Conservation (phyloP, 2,113 vertebrate genomes). For the Thinocorus orbignyianus region DNA sequence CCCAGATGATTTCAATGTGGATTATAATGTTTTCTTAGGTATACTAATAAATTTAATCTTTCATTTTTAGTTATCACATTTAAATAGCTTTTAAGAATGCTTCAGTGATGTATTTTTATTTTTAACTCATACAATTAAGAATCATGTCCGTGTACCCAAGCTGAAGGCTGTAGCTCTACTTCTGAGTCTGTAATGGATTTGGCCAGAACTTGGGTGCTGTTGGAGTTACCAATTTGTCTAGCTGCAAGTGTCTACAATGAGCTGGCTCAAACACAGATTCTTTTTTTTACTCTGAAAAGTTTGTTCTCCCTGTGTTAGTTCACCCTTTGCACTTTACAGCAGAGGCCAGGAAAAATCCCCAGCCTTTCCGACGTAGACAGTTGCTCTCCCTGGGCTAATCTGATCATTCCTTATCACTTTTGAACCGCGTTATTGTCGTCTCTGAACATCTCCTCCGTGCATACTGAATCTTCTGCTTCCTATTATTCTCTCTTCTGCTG, state of each 20-base stretch:
- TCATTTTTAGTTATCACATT: conserved; percentile 18
- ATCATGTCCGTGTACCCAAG: not conserved
- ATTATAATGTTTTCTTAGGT: conserved; percentile 32
- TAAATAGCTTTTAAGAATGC: conserved; percentile 4
- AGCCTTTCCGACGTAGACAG: not conserved
- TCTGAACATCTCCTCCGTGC: not conserved
- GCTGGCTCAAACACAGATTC: not conserved
- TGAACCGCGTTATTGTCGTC: not conserved
- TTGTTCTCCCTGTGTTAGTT: not conserved
- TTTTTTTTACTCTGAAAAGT: not conserved
- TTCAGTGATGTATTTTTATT: not conserved
- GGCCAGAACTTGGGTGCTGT: not conserved
- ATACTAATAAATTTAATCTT: conserved; percentile 19
- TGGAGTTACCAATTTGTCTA: not conserved
- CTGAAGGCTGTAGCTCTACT: not conserved
- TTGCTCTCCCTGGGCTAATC: not conserved
- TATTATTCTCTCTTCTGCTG: not conserved
- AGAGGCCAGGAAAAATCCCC: not conserved
- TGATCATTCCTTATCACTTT: not conserved
- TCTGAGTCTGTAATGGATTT: not conserved
- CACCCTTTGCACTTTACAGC: not conserved
- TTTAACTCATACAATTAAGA: not conserved
- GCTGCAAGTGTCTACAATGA: not conserved
- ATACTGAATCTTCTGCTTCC: not conserved
- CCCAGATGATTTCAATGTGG: conserved; percentile 40